Evolutionary conservation across 2,797 vertebrate genomes (phyloP), one percentile per base, ranked within the genome.

Genomic region (Trachurus trachurus): DNA sequence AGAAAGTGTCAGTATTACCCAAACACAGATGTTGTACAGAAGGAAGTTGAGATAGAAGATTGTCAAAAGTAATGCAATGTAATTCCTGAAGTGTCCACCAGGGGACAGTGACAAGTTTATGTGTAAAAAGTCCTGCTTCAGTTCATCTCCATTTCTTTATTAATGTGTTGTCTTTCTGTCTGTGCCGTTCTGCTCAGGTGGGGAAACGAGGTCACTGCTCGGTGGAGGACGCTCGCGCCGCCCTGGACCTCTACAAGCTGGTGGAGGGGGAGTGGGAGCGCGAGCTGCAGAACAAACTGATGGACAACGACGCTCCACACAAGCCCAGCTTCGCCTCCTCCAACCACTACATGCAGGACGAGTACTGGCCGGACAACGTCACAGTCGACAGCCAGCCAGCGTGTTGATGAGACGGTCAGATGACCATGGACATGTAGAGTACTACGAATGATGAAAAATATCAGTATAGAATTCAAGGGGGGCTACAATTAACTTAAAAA

Each of bases 201-300:
- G 94, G 96, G 61, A 85, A 11, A 26, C 72, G 45, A 0, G 98
- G 98, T 1, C 98, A 99, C 93, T 97, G 96, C 0, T 98, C 98
- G 0, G 96, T 98, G 71, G 97, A 99, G 84, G 98, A 99, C 0
- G 96, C 98, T 4, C 68, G 19, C 54, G 96, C 97, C 0, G 89
- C 97, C 21, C 96, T 99, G 84, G 97, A 99, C 82, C 95, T 99
- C 26, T 99, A 99, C 93, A 97, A 96, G 82, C 94, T 99, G 91
- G 98, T 99, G 77, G 97, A 98, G 85, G 90, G 79, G 7, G 92
- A 94, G 75, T 98, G 97, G 97, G 98, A 99, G 69, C 86, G 76
- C 15, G 84, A 94, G 58, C 66, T 95, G 72, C 94, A 94, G 56
- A 26, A 4, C 84, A 93, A 93, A 62, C 94, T 96, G 79, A 83